Evolutionary conservation across 2,888 invertebrate species (phyloP).

Genomic region (Brachypalpus laphriformis): DNA sequence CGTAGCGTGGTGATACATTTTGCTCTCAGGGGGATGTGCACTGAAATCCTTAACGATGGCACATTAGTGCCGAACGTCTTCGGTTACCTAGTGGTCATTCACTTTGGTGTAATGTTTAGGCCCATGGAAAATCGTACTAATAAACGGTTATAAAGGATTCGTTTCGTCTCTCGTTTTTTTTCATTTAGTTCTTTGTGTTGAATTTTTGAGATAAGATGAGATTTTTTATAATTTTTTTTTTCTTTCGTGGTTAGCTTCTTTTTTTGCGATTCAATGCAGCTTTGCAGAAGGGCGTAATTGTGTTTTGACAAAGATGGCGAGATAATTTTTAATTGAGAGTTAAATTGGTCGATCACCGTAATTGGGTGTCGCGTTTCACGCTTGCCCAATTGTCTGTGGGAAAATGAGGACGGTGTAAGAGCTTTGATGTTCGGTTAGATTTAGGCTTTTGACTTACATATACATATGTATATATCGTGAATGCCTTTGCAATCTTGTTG

Average conservation of each 20-base stretch:
- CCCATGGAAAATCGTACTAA: constrained; percentile 58
- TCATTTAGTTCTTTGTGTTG: constrained; percentile 48
- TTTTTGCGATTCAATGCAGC: constrained; percentile 23
- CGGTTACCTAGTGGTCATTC: constrained; percentile 68
- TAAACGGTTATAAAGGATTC: constrained; percentile 62
- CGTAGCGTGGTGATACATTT: constrained; percentile 61
- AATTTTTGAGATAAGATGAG: constrained; percentile 7
- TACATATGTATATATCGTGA: too few species aligned
- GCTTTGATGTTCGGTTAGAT: neutral
- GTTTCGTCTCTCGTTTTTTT: constrained; percentile 11
- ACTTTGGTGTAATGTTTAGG: constrained; percentile 48
- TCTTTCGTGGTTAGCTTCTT: neutral
- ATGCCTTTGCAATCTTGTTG: too few species aligned
- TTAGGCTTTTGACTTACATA: neutral
- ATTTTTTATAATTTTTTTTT: neutral
- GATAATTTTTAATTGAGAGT: constrained; percentile 71
- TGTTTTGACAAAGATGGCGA: constrained; percentile 56
- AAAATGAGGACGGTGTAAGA: constrained; percentile 8
- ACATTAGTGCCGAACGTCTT: constrained; percentile 57
- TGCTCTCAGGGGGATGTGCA: constrained; percentile 5
- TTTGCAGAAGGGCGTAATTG: constrained; percentile 28
- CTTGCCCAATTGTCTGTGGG: constrained; percentile 57
- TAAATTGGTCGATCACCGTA: constrained; percentile 66
- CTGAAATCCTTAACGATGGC: constrained; percentile 46
- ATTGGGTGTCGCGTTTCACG: constrained; percentile 62